Percentiles rank a stretch among this genome's conserved stretches.
Conservation (phyloP, 2,888 invertebrate genomes). For the Nudaria mundana region DNA sequence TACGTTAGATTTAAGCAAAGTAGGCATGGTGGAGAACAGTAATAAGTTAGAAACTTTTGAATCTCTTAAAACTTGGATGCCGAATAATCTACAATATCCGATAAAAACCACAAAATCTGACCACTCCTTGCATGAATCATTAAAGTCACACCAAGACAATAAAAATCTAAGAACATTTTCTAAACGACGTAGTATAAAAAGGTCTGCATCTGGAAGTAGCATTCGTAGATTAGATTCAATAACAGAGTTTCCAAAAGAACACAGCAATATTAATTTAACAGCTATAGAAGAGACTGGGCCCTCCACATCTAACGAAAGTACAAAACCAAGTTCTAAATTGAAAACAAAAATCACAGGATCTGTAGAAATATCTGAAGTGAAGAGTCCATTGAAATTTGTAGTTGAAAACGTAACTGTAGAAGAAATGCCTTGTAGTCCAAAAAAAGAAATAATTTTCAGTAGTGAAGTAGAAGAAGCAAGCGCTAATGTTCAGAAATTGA, state of each 20-base stretch:
- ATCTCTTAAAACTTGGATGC: slow-evolving; percentile 37
- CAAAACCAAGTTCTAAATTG: slow-evolving; percentile 54
- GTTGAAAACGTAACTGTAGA: slow-evolving; percentile 82
- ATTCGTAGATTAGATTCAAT: slow-evolving; percentile 71
- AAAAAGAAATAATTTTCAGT: slow-evolving; percentile 64
- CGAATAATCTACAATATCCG: slow-evolving; percentile 41
- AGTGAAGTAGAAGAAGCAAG: slow-evolving; percentile 49
- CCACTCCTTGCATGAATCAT: slow-evolving; percentile 61
- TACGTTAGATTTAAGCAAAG: slow-evolving; percentile 69
- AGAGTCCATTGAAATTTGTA: slow-evolving; percentile 74
- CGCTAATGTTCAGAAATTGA: no score
- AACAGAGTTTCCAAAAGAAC: slow-evolving; percentile 64
- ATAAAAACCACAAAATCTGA: slow-evolving; percentile 72
- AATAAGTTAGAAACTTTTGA: slow-evolving; percentile 22
- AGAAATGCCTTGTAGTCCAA: slow-evolving; percentile 63
- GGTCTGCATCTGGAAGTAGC: slow-evolving; percentile 67
- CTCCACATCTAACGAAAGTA: slow-evolving; percentile 42
- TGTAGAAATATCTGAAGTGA: slow-evolving; percentile 73
- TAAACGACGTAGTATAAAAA: slow-evolving; percentile 65
- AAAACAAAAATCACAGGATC: slow-evolving; percentile 80
- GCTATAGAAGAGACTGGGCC: slow-evolving; percentile 70
- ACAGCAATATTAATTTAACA: slow-evolving; percentile 47
- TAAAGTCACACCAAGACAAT: slow-evolving; percentile 45
- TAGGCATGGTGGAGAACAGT: slow-evolving; percentile 48
- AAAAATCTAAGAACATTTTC: slow-evolving; percentile 34